Evolutionary conservation across 2,797 vertebrate genomes (phyloP), one percentile per base, ranked within the genome.

Genomic region (Cirrhinus molitorella): DNA sequence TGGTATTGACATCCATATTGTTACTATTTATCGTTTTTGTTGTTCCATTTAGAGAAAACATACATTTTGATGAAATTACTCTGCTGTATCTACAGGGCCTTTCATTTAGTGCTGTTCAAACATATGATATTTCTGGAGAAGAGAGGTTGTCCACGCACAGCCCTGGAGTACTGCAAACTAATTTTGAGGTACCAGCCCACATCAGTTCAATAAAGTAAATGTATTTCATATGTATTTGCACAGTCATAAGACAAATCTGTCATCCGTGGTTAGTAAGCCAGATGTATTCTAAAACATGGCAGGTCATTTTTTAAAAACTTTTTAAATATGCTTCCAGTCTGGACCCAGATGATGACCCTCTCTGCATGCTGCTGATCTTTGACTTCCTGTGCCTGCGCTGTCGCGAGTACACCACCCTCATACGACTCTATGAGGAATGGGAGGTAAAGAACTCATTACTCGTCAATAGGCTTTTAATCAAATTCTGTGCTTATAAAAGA

Each of bases 81-180:
- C 37, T 87, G 37, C 34, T 23, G 12, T 43, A n/a, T 79, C 45
- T 66, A 0, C 93, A 99, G 98, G 93, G 96, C 97, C 28, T 99
- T 99, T 92, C 99, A 96, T 92, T 91, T 99, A 92, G 95, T 96
- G 80, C 94, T 99, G 75, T 99, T 97, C 90, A 99, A 99, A 91
- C 98, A 99, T 91, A 95, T 98, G 96, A 95, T 95, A 92, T 99
- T 98, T 85, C 91, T 99, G 87, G 98, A 99, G 93, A 99, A 96
- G 91, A 95, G 98, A 85, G 98, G 98, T 34, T 99, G 98, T 88
- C 97, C 97, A 3, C 95, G 98, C 57, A 99, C 98, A 0, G 96
- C 98, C 1, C 91, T 99, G 89, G 98, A 99, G 90, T 98, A 96
- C 94, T 98, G 97, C 94, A 99, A 97, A 90, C 95, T 99, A 40